Evolutionary conservation across 2,113 vertebrate genomes (phyloP).

Genomic region (Microtus oregoni): DNA sequence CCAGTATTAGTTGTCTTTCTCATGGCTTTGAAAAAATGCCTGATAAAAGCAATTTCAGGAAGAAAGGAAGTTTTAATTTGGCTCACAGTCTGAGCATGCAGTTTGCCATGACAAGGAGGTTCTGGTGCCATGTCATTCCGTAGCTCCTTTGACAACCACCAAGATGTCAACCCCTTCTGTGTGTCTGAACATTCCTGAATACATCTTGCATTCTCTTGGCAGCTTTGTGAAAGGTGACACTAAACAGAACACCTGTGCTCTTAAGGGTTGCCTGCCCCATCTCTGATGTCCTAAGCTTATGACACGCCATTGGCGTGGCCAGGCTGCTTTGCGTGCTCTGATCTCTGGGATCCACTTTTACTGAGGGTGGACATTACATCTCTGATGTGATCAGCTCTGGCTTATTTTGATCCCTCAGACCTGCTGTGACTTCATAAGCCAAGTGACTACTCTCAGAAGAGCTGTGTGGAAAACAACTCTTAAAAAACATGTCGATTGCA

Average conservation of each 20-base stretch:
- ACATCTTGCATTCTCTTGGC: fast-evolving
- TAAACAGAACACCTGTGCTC: fast-evolving
- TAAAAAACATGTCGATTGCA: neutral
- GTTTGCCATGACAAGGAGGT: neutral
- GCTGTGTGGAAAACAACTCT: neutral
- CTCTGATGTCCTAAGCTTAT: neutral
- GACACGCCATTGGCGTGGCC: neutral
- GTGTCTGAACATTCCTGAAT: fast-evolving
- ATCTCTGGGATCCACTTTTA: neutral
- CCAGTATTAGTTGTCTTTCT: too few relatives aligned
- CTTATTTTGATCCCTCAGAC: neutral
- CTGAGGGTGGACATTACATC: neutral
- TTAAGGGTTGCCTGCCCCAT: neutral
- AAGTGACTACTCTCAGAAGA: neutral
- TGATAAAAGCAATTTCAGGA: neutral
- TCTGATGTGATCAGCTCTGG: too few relatives aligned
- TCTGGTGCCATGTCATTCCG: too few relatives aligned
- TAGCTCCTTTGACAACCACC: too few relatives aligned
- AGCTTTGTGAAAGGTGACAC: fast-evolving
- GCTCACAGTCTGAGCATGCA: neutral
- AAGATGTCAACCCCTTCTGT: neutral
- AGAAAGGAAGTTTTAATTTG: neutral
- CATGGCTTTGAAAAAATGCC: neutral
- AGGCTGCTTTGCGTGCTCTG: neutral
- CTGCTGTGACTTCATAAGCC: neutral